Evolutionary conservation across 2,113 vertebrate genomes (phyloP).

Genomic region (Phalacrocorax brasilianus): DNA sequence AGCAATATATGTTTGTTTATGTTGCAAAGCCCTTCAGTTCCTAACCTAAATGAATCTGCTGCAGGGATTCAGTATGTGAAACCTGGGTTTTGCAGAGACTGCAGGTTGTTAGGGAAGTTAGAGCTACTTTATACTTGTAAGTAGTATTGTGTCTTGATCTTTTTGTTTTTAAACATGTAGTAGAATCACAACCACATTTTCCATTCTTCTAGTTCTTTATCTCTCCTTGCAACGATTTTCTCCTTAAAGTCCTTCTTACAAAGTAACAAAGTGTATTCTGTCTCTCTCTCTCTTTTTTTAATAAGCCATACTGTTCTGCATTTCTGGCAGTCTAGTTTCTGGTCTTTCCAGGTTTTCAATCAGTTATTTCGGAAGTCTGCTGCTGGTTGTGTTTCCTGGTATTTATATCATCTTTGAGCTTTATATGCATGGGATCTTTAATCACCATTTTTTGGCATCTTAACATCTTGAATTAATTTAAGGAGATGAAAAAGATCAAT

Average conservation of each 20-base stretch:
- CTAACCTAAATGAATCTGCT: neutral
- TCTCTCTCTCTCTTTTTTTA: neutral
- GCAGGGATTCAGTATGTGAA: neutral
- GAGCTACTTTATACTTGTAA: neutral
- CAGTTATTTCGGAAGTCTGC: neutral
- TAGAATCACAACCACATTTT: neutral
- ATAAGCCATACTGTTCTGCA: neutral
- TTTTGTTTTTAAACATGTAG: neutral
- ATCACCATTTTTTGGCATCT: constrained; percentile 27
- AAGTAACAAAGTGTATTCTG: neutral
- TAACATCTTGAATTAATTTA: constrained; percentile 56
- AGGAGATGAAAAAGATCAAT: constrained; percentile 45
- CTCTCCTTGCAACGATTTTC: neutral
- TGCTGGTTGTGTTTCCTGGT: neutral
- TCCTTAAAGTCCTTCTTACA: neutral
- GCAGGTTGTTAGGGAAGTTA: neutral
- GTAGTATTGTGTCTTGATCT: neutral
- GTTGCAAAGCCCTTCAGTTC: neutral
- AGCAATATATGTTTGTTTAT: neutral
- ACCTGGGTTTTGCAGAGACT: neutral
- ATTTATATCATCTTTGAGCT: neutral
- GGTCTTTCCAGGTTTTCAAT: neutral
- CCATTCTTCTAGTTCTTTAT: neutral
- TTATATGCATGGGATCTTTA: neutral
- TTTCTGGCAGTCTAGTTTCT: neutral